Evolutionary conservation across 2,888 invertebrate species (phyloP).

Genomic region (Lochmaea capreae): DNA sequence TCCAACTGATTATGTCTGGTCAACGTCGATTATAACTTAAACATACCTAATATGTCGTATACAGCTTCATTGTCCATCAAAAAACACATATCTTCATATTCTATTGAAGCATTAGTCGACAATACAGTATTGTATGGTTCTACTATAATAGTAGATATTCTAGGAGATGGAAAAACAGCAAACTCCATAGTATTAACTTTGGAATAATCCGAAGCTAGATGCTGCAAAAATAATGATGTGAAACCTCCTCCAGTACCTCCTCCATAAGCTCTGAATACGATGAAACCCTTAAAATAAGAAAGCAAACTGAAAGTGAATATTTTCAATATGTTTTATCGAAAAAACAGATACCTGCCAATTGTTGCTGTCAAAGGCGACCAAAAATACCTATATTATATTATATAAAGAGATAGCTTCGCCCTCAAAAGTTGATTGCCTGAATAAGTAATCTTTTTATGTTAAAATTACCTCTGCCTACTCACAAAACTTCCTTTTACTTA

Average conservation of each 20-base stretch:
- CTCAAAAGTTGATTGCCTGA: too few species aligned
- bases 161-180: conserved; percentile 87
- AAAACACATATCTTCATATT: conserved; percentile 77
- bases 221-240: conserved; percentile 75
- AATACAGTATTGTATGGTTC: conserved; percentile 83
- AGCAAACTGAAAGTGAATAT: too few species aligned
- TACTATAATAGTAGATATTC: conserved; percentile 79
- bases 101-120: conserved; percentile 76
- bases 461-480: too few species aligned
- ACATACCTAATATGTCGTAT: conserved; percentile 79
- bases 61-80: conserved; percentile 82
- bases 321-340: too few species aligned
- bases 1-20: too few species aligned
- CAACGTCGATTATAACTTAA: neutral
- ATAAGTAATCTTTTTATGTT: too few species aligned
- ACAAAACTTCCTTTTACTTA: too few species aligned
- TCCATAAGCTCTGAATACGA: conserved; percentile 77
- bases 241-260: conserved; percentile 86
- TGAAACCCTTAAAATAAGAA: conserved; percentile 66
- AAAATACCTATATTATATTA: too few species aligned
- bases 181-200: conserved; percentile 76
- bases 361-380: too few species aligned
- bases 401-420: too few species aligned
- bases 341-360: too few species aligned
- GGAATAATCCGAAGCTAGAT: conserved; percentile 72